A percentile compares a stretch with the other conserved stretches of the same genome.
Conservation (phyloP, 2,797 vertebrate species). For the Catostomus latipinnis region DNA sequence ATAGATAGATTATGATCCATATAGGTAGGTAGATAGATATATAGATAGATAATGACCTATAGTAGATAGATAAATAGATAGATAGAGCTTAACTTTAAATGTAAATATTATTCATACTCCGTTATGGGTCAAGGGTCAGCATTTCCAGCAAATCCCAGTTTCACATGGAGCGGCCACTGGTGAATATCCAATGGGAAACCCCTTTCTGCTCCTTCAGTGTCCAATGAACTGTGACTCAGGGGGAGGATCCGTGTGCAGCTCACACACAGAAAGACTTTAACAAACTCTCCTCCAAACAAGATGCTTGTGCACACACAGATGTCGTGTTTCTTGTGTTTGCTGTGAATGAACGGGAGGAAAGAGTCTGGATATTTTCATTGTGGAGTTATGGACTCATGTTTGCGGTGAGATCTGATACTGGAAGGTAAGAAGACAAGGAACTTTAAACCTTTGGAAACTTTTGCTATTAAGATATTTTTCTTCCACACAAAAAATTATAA, state of each 20-base stretch:
- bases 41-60: too few species aligned
- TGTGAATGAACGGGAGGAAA: neutral
- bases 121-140: slow-evolving; percentile 59
- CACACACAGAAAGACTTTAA: slow-evolving; percentile 35
- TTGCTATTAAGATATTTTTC: neutral
- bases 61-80: neutral
- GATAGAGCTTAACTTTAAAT: neutral
- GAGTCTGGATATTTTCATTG: slow-evolving; percentile 37
- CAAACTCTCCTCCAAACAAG: slow-evolving; percentile 54
- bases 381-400: slow-evolving; percentile 29
- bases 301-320: slow-evolving; percentile 56
- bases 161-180: slow-evolving; percentile 10
- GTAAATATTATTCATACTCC: slow-evolving; percentile 4
- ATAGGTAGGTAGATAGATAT: slow-evolving; percentile 1
- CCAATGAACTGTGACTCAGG: slow-evolving; percentile 66
- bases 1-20: neutral
- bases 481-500: neutral
- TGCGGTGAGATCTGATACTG: neutral
- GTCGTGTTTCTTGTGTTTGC: slow-evolving; percentile 32
- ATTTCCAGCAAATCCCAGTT: slow-evolving; percentile 63
- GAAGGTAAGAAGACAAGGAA: slow-evolving; percentile 41
- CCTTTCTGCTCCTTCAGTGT: neutral
- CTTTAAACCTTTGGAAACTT: neutral
- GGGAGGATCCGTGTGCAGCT: slow-evolving; percentile 58
- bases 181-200: slow-evolving; percentile 63